Conservation (phyloP, 2,888 invertebrate species). For the Falcaria lacertinaria region DNA sequence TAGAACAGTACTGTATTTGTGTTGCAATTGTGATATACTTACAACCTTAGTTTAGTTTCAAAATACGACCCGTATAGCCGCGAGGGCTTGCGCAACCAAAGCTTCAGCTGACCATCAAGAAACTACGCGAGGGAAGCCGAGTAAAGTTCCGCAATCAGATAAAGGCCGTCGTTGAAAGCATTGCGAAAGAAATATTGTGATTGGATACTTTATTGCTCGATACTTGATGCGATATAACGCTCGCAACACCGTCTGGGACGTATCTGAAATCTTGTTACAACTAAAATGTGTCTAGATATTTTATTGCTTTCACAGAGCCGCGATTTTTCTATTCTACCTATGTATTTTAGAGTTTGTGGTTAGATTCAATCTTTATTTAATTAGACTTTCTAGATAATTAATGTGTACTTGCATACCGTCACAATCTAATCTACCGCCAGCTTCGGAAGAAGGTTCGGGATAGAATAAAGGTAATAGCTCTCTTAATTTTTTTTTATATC, state of each 20-base stretch:
- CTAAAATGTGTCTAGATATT: neutral
- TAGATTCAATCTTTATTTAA: too few species aligned
- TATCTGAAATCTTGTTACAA: neutral
- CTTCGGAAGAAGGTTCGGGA: too few species aligned
- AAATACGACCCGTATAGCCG: conserved; percentile 3
- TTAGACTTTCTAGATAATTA: too few species aligned
- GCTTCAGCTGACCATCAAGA: conserved; percentile 1
- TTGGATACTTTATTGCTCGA: conserved; percentile 5
- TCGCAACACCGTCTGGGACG: neutral
- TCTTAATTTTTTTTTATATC: too few species aligned
- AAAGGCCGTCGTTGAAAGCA: conserved; percentile 11
- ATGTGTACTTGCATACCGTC: too few species aligned
- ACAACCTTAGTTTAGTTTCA: neutral
- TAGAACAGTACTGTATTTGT: too few species aligned
- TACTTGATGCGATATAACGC: neutral
- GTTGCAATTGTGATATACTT: too few species aligned
- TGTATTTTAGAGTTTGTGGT: too few species aligned
- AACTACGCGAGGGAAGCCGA: conserved; percentile 1
- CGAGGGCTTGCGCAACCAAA: neutral
- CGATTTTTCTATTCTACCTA: too few species aligned
- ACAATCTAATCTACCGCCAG: too few species aligned
- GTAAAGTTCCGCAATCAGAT: conserved; percentile 14
- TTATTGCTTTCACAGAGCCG: too few species aligned
- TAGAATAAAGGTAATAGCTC: too few species aligned
- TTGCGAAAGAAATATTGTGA: conserved; percentile 8